These are phyloP conservation scores for Microtus pennsylvanicus DNA, from an alignment of 2,113 vertebrate genomes.

Conservation along the genomic window DNA sequence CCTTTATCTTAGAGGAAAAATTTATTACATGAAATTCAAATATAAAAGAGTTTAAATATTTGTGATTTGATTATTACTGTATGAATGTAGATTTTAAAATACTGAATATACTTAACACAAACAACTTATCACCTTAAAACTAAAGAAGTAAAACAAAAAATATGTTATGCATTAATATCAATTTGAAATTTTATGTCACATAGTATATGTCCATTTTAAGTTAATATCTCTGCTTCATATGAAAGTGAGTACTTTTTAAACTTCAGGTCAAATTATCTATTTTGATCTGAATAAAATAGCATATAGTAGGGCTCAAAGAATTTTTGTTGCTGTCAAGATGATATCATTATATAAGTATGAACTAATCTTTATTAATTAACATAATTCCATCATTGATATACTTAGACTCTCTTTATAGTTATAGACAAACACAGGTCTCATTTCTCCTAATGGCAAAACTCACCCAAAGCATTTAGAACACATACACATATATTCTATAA, in stretches of 20 bases:
- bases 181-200: background rate
- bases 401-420: background rate
- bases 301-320: background rate
- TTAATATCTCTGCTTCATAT: background rate
- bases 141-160: background rate
- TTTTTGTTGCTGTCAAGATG: background rate
- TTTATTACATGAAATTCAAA: conserved; percentile 32
- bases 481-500: background rate
- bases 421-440: background rate
- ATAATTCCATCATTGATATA: background rate
- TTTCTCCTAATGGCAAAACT: background rate
- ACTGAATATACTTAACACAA: background rate
- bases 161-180: background rate
- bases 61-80: background rate
- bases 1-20: background rate
- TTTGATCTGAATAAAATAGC: background rate
- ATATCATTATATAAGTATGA: background rate
- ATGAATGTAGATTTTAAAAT: background rate
- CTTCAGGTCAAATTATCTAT: background rate
- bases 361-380: background rate
- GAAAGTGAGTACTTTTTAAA: background rate
- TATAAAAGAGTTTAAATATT: background rate
- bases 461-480: background rate
- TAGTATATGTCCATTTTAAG: background rate
- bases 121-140: background rate